These are phyloP conservation scores for Oeneis ivallda DNA, from an alignment of 2,888 invertebrate species.

Conservation along the genomic window DNA sequence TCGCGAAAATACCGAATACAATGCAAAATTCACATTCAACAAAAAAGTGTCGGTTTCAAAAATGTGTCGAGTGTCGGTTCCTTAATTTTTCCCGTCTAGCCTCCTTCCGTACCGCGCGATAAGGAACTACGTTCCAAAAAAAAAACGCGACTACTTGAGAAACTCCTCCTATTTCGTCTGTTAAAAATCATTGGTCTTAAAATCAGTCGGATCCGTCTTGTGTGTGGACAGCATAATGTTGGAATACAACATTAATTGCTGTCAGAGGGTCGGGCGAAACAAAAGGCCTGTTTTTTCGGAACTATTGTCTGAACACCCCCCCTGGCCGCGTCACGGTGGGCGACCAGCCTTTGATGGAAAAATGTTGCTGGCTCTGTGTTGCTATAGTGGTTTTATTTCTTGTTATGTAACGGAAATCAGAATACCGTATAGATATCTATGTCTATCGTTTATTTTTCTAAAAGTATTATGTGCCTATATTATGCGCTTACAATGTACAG, in stretches of 20 bases:
- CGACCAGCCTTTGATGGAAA: constrained; percentile 45
- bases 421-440: neutral
- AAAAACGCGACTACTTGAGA: no score
- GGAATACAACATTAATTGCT: constrained; percentile 78
- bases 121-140: no score
- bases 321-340: constrained; percentile 57
- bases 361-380: constrained; percentile 31
- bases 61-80: no score
- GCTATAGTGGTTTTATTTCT: constrained; percentile 22
- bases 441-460: neutral
- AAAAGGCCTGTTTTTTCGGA: constrained; percentile 66
- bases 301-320: constrained; percentile 64
- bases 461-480: neutral
- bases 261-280: constrained; percentile 67
- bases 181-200: no score
- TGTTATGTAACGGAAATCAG: constrained; percentile 22
- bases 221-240: constrained; percentile 56
- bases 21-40: no score
- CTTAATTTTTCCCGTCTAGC: no score
- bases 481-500: no score
- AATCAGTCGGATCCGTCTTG: constrained; percentile 12
- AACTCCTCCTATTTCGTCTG: no score
- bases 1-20: no score
- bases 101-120: no score
- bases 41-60: no score